Base-by-base conservation (phyloP, 2,888 invertebrate genomes). In the Zaprionus bogoriensis region DNA sequence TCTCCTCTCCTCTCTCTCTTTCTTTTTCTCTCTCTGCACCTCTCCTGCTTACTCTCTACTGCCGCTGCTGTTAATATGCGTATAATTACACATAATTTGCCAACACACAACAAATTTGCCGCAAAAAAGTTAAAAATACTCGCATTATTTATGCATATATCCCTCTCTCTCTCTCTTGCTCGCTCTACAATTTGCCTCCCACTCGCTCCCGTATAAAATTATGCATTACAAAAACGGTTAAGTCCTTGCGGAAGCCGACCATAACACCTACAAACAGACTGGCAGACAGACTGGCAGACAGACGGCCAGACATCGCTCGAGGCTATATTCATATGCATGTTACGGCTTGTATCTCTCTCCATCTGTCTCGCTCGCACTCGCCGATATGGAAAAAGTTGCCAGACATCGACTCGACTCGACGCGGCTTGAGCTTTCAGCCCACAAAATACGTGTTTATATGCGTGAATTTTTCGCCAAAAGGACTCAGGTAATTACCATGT, bases 401-500 rank as follows among this genome's bases (percentile, higher is more conserved):
- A 81, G 80, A 87, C 80, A 74, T 66, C 54, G 64, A 39, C 45
- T 22, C 27, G 22, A 51, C 59, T 48, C 32, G n/a, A n/a, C n/a
- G n/a, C 57, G 14, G 7, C 28, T 25, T 7, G 47, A 41, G 22
- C 36, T 38, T 28, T 53, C 28, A 17, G 63, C 60, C 78, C 77
- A 52, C 79, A 80, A 87, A 86, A 85, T 83, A 82, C 71, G 83
- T 71, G 80, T 74, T 85, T 77, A 83, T 83, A 87, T 86, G 87
- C 87, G 83, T 78, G 79, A 66, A 74, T 80, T 80, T 80, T 65
- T 77, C n/a, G 58, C 59, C 77, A 58, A 69, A 78, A 81, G 80
- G 85, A 81, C 78, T 84, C 85, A 87, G 81, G 87, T 81, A 81
- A 87, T 81, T 81, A 81, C 87, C 87, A 75, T 86, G 79, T 86